Percentiles rank a stretch among this genome's conserved stretches.
Conservation (phyloP, 2,888 invertebrate species). For the Epistrophe grossulariae region DNA sequence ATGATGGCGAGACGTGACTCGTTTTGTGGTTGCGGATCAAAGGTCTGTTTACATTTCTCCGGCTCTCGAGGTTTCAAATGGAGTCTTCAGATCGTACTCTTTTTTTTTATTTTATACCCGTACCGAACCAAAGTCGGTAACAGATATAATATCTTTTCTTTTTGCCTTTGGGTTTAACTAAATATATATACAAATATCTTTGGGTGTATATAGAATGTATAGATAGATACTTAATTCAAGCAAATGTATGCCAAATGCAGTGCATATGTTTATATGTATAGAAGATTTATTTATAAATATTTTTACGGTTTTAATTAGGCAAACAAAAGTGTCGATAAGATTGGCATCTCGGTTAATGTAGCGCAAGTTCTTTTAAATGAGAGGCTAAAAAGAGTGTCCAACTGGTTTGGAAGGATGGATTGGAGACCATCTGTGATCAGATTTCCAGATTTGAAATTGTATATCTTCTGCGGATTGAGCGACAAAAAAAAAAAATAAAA, state of each 20-base stretch:
- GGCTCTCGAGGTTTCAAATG: constrained; percentile 2
- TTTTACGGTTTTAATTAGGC: constrained; percentile 67
- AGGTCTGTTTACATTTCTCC: constrained; percentile 70
- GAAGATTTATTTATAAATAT: constrained; percentile 27
- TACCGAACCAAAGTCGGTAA: constrained; percentile 10
- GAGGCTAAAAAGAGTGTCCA: constrained; percentile 25
- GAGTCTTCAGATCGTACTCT: constrained; percentile 5
- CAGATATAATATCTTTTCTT: constrained; percentile 1
- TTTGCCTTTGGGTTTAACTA: background rate
- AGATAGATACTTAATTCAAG: background rate
- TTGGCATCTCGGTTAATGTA: constrained; percentile 65
- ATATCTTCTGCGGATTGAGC: constrained; percentile 18
- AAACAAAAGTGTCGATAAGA: constrained; percentile 69
- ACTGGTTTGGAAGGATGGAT: constrained; percentile 21
- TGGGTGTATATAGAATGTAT: background rate
- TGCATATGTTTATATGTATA: background rate
- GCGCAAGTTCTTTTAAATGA: constrained; percentile 26
- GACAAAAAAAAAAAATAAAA: constrained; percentile 28
- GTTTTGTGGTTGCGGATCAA: constrained; percentile 69
- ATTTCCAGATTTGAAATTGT: constrained; percentile 43
- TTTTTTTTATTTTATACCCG: background rate
- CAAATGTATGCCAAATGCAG: background rate
- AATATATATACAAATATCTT: background rate
- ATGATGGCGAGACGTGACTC: constrained; percentile 69
- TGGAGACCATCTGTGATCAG: constrained; percentile 43